These are phyloP conservation scores for Nylanderia fulva DNA, from an alignment of 1,140 invertebrate genomes.

Conservation along the genomic window DNA sequence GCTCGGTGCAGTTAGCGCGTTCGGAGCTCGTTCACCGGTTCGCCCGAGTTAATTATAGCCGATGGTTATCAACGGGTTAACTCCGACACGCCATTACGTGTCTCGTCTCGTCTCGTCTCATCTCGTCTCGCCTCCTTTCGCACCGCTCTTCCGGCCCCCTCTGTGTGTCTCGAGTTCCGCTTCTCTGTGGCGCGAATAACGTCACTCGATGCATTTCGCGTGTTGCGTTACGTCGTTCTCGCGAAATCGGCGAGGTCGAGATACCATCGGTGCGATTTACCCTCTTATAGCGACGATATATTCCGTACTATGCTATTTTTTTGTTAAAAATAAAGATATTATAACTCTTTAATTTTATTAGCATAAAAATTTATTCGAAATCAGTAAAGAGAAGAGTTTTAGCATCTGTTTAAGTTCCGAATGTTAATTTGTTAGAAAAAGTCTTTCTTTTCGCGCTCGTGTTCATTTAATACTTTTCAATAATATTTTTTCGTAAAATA, in stretches of 20 bases:
- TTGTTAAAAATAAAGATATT: not conserved
- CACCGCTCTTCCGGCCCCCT: conserved; percentile 14
- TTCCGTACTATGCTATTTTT: not conserved
- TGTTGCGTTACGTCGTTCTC: not conserved
- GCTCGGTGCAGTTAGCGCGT: conserved; percentile 78
- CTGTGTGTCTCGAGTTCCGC: conserved; percentile 31
- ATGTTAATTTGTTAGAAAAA: not conserved
- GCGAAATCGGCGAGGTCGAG: conserved; percentile 2
- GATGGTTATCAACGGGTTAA: conserved; percentile 86
- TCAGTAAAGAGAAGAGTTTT: not conserved
- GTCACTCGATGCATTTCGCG: conserved; percentile 59
- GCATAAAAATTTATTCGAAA: not conserved
- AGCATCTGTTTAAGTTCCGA: not conserved
- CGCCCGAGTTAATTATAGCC: conserved; percentile 86
- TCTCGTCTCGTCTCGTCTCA: conserved; percentile 81
- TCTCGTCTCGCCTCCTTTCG: conserved; percentile 56
- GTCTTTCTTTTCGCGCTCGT: not conserved
- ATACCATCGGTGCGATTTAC: not conserved
- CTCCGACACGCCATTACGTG: conserved; percentile 86
- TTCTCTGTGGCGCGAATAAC: conserved; percentile 67
- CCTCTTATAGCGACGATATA: not conserved
- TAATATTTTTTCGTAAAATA: not conserved
- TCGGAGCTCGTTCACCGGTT: conserved; percentile 84
- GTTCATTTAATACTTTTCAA: not conserved
- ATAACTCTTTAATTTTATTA: not conserved